These are phyloP conservation scores for Gallinago jamesoni DNA, from an alignment of 2,113 vertebrate genomes.

Conservation along the genomic window DNA sequence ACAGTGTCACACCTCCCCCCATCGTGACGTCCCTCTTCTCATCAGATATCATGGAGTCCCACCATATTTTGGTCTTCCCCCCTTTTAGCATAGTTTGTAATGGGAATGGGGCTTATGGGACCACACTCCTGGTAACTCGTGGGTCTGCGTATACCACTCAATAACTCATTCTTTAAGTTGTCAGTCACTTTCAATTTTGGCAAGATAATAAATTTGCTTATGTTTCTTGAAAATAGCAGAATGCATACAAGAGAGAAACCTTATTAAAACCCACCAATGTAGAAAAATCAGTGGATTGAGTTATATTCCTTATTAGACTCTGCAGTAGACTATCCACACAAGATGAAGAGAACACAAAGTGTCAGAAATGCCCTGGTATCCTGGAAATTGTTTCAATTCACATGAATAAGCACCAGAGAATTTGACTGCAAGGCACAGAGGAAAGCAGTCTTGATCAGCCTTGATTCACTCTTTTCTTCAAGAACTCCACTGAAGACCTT, in stretches of 20 bases:
- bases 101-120: background rate
- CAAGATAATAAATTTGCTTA: background rate
- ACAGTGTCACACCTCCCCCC: background rate
- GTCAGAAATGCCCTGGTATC: background rate
- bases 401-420: background rate
- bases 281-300: slow-evolving; percentile 8
- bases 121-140: background rate
- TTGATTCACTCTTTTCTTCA: background rate
- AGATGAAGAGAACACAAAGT: background rate
- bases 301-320: background rate
- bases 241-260: background rate
- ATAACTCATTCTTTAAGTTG: background rate
- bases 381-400: background rate
- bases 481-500: background rate
- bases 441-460: background rate
- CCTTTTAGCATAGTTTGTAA: background rate
- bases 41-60: background rate
- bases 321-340: background rate
- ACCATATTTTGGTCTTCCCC: background rate
- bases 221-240: background rate
- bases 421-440: background rate
- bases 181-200: background rate
- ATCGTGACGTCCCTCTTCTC: background rate
- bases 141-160: background rate
- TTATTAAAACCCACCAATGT: background rate